These are phyloP conservation scores for Aythya baeri DNA, from an alignment of 2,113 vertebrate genomes.

Conservation along the genomic window DNA sequence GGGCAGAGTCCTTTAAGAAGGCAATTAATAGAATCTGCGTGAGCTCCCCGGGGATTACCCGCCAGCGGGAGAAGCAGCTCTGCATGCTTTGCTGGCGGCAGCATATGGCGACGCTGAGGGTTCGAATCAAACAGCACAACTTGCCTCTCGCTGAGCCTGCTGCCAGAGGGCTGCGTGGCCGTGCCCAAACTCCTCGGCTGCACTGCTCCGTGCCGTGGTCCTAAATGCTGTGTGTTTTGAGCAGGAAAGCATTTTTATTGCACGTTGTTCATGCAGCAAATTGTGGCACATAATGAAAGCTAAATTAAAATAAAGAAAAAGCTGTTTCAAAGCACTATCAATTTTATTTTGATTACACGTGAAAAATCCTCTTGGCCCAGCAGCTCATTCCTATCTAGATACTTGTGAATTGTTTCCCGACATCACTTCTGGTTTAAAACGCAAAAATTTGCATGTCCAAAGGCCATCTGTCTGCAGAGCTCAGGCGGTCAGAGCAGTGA, in stretches of 20 bases:
- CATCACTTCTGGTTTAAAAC: background rate
- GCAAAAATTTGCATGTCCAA: background rate
- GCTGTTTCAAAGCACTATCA: background rate
- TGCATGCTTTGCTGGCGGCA: slow-evolving; percentile 13
- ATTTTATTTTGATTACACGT: background rate
- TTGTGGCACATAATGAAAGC: background rate
- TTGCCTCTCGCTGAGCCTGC: slow-evolving; percentile 5
- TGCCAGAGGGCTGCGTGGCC: background rate
- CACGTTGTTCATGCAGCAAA: background rate
- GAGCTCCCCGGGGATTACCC: slow-evolving; percentile 26
- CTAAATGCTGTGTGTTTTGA: background rate
- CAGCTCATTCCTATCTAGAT: background rate
- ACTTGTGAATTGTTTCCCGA: background rate
- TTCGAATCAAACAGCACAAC: background rate
- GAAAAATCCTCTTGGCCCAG: background rate
- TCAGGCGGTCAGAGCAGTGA: background rate
- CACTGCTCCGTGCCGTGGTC: fast-evolving
- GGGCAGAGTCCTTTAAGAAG: background rate
- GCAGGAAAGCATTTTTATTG: background rate
- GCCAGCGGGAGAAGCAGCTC: slow-evolving; percentile 38
- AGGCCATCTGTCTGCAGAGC: slow-evolving; percentile 20
- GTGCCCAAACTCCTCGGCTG: background rate
- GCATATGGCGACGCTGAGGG: background rate
- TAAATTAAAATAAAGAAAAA: background rate
- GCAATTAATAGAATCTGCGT: slow-evolving; percentile 30